These are phyloP conservation scores for Crossocerus cetratus DNA, from an alignment of 2,888 invertebrate species.

Conservation along the genomic window DNA sequence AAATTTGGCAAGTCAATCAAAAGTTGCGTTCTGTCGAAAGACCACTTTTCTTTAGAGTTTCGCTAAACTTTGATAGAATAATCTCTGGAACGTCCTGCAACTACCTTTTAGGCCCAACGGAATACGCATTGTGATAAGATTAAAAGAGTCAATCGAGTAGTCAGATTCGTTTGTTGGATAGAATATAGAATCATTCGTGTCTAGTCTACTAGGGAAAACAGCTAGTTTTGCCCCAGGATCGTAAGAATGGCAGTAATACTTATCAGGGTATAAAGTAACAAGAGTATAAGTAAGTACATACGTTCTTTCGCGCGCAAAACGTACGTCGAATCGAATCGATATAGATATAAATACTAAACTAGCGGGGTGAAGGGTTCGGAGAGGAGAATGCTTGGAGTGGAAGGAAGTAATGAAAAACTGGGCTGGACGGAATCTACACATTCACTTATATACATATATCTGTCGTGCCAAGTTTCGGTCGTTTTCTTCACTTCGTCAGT, in stretches of 20 bases:
- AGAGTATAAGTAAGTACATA: conserved; percentile 36
- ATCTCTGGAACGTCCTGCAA: no score
- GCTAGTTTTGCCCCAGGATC: conserved; percentile 23
- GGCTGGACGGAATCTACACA: conserved; percentile 77
- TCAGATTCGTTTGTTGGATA: neutral
- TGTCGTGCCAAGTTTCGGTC: conserved; percentile 74
- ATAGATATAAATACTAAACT: conserved; percentile 55
- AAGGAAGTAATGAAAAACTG: conserved; percentile 62
- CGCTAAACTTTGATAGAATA: no score
- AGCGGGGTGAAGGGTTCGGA: conserved; percentile 19
- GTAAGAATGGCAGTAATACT: conserved; percentile 37
- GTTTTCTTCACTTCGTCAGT: conserved; percentile 59
- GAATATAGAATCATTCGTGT: conserved; percentile 16
- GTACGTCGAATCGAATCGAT: conserved; percentile 27
- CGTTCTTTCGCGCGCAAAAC: conserved; percentile 35
- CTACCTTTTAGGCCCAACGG: no score
- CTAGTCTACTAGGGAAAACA: conserved; percentile 23
- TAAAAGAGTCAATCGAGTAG: no score
- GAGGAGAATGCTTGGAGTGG: no score
- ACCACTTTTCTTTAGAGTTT: no score
- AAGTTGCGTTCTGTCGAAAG: no score
- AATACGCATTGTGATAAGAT: no score
- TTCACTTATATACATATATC: conserved; percentile 75
- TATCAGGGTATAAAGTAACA: conserved; percentile 29
- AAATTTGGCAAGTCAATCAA: no score